Evolutionary conservation across 2,888 invertebrate genomes (phyloP).

Genomic region (Acrobasis suavella): DNA sequence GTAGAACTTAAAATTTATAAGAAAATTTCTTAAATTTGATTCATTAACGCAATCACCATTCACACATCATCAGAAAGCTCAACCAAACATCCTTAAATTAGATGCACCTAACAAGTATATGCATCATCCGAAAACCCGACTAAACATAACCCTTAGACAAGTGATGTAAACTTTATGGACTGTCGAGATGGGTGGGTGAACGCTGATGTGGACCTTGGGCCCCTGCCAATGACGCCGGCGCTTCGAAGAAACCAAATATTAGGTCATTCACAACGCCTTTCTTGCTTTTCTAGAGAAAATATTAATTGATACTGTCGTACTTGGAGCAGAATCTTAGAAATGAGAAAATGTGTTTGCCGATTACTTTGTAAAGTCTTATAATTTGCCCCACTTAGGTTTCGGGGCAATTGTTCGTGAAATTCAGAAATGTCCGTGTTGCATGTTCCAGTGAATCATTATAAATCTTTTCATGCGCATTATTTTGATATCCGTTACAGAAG

Average conservation of each 20-base stretch:
- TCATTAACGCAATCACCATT: too few species aligned
- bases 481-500: too few species aligned
- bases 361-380: neutral
- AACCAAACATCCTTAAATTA: neutral
- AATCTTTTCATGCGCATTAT: too few species aligned
- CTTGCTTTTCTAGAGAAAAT: constrained; percentile 15
- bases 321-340: neutral
- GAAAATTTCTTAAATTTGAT: too few species aligned
- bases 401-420: neutral
- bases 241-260: constrained; percentile 16
- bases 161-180: neutral
- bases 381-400: neutral
- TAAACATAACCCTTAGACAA: neutral
- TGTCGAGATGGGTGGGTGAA: constrained; percentile 1
- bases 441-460: too few species aligned
- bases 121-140: neutral
- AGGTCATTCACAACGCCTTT: constrained; percentile 5
- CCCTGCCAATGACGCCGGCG: constrained; percentile 14
- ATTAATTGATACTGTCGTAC: constrained; percentile 32
- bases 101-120: neutral
- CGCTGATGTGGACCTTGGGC: constrained; percentile 3
- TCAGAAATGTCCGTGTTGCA: neutral
- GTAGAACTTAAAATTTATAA: too few species aligned
- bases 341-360: neutral
- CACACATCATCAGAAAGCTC: too few species aligned